These are phyloP conservation scores for Sarcophaga subvicina DNA, from an alignment of 2,888 invertebrate genomes.

Conservation along the genomic window DNA sequence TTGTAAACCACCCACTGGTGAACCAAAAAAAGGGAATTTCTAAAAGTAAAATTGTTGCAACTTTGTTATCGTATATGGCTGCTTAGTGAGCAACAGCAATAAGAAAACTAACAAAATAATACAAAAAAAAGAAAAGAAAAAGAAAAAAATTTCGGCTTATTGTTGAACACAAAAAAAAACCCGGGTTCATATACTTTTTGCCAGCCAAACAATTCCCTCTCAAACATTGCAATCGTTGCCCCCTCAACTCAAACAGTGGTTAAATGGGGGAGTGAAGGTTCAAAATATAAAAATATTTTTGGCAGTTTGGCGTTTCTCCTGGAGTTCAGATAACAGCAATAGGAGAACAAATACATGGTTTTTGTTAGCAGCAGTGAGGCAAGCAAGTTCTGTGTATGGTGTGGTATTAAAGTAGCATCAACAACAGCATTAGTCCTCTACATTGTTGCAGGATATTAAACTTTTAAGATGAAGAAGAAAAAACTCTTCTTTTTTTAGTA, in stretches of 20 bases:
- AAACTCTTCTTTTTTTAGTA: neutral
- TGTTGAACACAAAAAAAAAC: conserved; percentile 12
- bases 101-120: conserved; percentile 14
- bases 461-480: neutral
- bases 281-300: conserved; percentile 9
- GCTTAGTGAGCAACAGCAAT: conserved; percentile 49
- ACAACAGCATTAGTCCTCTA: conserved; percentile 6
- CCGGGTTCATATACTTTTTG: neutral
- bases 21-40: neutral
- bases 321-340: conserved; percentile 28
- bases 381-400: neutral
- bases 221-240: too few species aligned
- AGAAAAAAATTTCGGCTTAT: conserved; percentile 49
- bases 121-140: neutral
- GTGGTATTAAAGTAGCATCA: neutral
- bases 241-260: neutral
- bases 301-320: neutral
- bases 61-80: conserved; percentile 44
- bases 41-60: conserved; percentile 40
- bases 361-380: neutral
- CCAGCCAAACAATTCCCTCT: neutral
- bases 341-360: neutral
- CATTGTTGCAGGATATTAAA: conserved; percentile 55
- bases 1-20: conserved; percentile 7
- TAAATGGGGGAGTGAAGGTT: neutral